Conservation (phyloP, 2,113 vertebrate genomes). For the Calcarius ornatus region DNA sequence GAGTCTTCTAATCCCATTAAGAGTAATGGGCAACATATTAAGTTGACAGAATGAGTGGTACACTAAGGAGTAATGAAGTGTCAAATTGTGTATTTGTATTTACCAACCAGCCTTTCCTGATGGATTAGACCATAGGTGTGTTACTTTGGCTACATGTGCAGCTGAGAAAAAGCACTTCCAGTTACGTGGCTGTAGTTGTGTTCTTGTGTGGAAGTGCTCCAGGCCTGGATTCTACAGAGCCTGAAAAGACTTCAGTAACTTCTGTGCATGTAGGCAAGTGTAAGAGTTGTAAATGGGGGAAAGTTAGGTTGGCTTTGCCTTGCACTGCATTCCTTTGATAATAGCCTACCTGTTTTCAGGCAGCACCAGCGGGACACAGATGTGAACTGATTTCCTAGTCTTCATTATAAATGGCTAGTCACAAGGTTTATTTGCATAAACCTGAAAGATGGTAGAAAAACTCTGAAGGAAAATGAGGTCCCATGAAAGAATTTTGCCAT, state of each 20-base stretch:
- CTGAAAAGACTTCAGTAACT: neutral
- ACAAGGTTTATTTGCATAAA: neutral
- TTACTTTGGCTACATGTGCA: neutral
- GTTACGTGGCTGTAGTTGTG: accelerated
- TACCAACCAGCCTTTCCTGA: neutral
- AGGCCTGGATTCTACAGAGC: neutral
- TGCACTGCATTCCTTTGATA: neutral
- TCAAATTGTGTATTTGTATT: neutral
- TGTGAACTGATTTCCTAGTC: neutral
- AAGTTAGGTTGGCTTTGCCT: neutral
- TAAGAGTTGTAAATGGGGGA: neutral
- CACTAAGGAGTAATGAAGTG: neutral
- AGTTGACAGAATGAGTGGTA: neutral
- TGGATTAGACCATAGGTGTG: accelerated
- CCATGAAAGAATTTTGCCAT: neutral
- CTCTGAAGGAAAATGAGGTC: neutral
- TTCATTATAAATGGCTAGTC: neutral
- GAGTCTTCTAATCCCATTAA: neutral
- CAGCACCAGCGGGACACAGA: neutral
- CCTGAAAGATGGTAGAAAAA: neutral
- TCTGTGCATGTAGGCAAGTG: neutral
- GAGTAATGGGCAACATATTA: neutral
- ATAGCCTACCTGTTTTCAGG: neutral
- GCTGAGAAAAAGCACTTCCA: neutral
- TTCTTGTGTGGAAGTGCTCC: neutral